phyloP scores from a whole-genome alignment of 2,888 invertebrate genomes.

The Stratiomys singularior region DNA sequence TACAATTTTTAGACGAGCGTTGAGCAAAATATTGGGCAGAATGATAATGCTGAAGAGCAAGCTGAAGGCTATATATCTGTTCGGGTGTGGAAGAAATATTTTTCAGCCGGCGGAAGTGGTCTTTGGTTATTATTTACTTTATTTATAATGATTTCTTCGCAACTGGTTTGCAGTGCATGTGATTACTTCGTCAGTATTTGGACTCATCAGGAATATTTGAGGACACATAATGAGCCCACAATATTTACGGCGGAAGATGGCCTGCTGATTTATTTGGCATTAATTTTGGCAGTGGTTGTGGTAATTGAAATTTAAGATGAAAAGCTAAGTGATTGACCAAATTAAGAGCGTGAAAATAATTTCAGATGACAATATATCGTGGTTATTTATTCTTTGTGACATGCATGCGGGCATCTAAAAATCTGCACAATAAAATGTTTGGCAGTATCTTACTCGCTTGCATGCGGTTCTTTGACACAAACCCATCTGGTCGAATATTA shows the following conservation, averaged over 20 bases:
- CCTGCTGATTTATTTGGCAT: conserved; percentile 62
- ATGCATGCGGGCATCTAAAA: conserved; percentile 79
- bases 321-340: too few relatives aligned
- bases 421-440: conserved; percentile 88
- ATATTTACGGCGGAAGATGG: conserved; percentile 61
- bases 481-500: conserved; percentile 80
- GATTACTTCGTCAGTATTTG: conserved; percentile 74
- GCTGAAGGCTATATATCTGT: conserved; percentile 64
- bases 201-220: conserved; percentile 65
- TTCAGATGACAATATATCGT: conserved; percentile 68
- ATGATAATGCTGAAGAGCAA: conserved; percentile 63
- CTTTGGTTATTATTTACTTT: conserved; percentile 66
- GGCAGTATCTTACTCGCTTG: conserved; percentile 78
- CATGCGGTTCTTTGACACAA: conserved; percentile 87
- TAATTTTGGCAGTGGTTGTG: conserved; percentile 62
- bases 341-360: neutral
- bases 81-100: conserved; percentile 66
- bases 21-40: conserved; percentile 56
- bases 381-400: conserved; percentile 78
- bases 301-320: conserved; percentile 54
- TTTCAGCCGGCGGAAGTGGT: conserved; percentile 67
- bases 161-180: conserved; percentile 69
- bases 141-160: conserved; percentile 68
- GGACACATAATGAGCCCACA: conserved; percentile 58
- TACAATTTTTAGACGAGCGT: conserved; percentile 57